Base-by-base conservation (phyloP, 2,113 vertebrate species). In the Scortum barcoo region DNA sequence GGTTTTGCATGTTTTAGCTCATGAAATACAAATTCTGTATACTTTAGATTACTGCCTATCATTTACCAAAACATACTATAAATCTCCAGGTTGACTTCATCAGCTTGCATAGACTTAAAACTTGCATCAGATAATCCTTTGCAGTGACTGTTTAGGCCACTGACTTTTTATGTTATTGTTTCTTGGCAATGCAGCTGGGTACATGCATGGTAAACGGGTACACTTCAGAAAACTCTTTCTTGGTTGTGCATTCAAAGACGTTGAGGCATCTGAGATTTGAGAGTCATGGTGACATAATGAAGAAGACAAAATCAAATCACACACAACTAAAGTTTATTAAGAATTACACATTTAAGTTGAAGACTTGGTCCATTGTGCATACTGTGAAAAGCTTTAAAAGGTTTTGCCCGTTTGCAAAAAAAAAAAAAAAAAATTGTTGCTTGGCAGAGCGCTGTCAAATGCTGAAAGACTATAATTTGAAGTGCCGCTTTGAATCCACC, bases 1-100 rank as follows among this genome's bases (percentile, higher is more conserved):
- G 80, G 50, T 84, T 88, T 82, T 76, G 76, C 54, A 70, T 81
- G 72, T 75, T 89, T 91, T 72, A 63, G 70, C 71, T 76, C 62
- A 57, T 76, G 57, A 76, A 71, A 68, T 81, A 72, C 79, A 87
- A 84, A 73, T 86, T 75, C 51, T 67, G 72, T 83, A 26, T 57
- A 44, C 46, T 73, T 66, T 46, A 76, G 63, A 77, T 80, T 28
- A 74, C 57, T 77, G 38, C 69, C 53, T 48, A 44, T 81, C 58
- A 53, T 87, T 87, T 80, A 51, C 50, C 40, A 56, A 80, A 79
- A 51, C 53, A 60, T 76, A 73, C 6, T 24, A 57, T 62, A 40
- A 62, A 77, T 68, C 53, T 46, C 54, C 40, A 63, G n/a, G 13
- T 26, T 60, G 19, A 44, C 67, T 51, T 66, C n/a, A 42, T 60